A percentile compares a stretch with the other conserved stretches of the same genome.
Conservation (phyloP, 2,113 vertebrate genomes). For the Camarhynchus parvulus region DNA sequence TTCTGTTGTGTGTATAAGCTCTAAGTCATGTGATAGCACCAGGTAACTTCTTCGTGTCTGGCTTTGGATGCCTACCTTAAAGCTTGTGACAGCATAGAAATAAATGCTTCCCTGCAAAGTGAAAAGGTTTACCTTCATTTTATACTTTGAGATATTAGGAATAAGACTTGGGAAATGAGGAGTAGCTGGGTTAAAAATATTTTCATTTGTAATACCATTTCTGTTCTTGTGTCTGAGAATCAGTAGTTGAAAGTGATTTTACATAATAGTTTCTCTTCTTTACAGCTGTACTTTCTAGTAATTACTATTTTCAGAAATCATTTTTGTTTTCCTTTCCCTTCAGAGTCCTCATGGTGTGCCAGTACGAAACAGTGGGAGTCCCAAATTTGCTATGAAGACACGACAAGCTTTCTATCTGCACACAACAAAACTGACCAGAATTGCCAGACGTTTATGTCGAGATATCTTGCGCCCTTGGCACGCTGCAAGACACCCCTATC, state of each 20-base stretch:
- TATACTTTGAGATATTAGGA: background rate
- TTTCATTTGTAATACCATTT: background rate
- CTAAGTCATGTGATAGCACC: background rate
- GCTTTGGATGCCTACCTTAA: background rate
- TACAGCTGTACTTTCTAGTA: background rate
- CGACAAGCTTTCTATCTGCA: conserved; percentile 95
- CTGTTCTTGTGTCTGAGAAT: background rate
- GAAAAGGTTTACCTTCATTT: background rate
- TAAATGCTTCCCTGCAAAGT: background rate
- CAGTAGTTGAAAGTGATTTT: background rate
- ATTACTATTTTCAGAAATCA: background rate
- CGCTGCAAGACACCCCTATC: conserved; percentile 90
- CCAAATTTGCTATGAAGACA: conserved; percentile 97
- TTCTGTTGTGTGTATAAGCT: background rate
- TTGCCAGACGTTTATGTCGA: conserved; percentile 90
- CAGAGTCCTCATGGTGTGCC: conserved; percentile 92
- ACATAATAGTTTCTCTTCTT: background rate
- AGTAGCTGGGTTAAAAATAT: background rate
- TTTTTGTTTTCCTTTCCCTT: conserved; percentile 6
- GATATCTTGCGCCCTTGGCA: conserved; percentile 89
- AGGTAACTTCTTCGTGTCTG: background rate
- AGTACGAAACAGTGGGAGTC: conserved; percentile 89
- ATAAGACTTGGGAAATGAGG: background rate
- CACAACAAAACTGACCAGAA: conserved; percentile 87
- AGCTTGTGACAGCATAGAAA: background rate